Evolutionary conservation across 2,888 invertebrate species (phyloP).

Genomic region (Mamestra brassicae): DNA sequence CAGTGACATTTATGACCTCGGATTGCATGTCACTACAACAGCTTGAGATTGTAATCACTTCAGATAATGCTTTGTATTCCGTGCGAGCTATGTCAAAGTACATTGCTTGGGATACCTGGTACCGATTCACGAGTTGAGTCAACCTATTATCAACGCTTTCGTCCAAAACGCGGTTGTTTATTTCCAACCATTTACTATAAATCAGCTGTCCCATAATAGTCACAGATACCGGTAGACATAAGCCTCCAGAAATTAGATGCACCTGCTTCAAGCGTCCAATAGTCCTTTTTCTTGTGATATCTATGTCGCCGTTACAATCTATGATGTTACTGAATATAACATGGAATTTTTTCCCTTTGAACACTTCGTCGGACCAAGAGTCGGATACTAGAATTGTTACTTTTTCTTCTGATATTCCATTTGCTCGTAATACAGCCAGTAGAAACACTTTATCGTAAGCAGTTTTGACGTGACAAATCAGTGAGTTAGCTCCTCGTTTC

Average conservation of each 20-base stretch:
- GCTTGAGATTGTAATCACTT: slow-evolving; percentile 34
- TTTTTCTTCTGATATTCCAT: slow-evolving; percentile 44
- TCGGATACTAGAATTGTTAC: slow-evolving; percentile 47
- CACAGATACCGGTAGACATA: slow-evolving; percentile 45
- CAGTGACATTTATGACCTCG: too few species aligned
- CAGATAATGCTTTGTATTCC: slow-evolving; percentile 40
- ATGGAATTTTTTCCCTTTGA: slow-evolving; percentile 47
- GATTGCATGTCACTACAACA: neutral
- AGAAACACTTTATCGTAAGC: slow-evolving; percentile 47
- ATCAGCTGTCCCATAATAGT: slow-evolving; percentile 54
- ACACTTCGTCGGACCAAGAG: slow-evolving; percentile 25
- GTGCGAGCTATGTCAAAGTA: slow-evolving; percentile 34
- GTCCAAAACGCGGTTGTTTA: slow-evolving; percentile 46
- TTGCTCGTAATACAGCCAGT: slow-evolving; percentile 35
- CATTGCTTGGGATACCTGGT: slow-evolving; percentile 40
- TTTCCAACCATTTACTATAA: slow-evolving; percentile 42
- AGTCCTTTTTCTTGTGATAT: slow-evolving; percentile 22
- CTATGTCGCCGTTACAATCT: slow-evolving; percentile 52
- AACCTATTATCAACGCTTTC: slow-evolving; percentile 39
- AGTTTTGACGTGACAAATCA: slow-evolving; percentile 71
- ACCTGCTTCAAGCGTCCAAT: slow-evolving; percentile 24
- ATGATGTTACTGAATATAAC: slow-evolving; percentile 50
- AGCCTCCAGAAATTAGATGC: slow-evolving; percentile 38
- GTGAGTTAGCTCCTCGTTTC: slow-evolving; percentile 75
- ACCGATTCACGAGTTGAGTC: slow-evolving; percentile 46